Base-by-base conservation (phyloP, 2,113 vertebrate species). In the Dryoscopus gambensis region DNA sequence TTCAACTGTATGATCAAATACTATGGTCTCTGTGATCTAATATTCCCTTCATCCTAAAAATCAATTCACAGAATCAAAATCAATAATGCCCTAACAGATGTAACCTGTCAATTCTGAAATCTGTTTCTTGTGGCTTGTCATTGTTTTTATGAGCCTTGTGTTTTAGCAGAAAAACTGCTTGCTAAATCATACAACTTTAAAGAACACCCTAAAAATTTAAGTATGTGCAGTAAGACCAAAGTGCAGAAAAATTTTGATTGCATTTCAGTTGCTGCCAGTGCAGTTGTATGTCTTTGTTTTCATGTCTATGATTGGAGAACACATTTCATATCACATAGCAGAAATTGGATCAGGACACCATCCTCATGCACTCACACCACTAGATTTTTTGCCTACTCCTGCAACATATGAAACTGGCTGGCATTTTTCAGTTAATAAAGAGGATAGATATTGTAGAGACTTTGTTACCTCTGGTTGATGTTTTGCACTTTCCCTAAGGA, bases 41-140 rank as follows among this genome's bases (percentile, higher is more conserved):
- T 91, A 94, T 89, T 94, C 87, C 31, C 33, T 95, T 95, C 56
- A 76, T 95, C 84, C 44, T 84, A 75, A 71, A 70, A 92, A 86
- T 84, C 73, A 64, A 33, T 95, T 88, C 71, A 44, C 28, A 46
- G 62, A 84, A 83, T 92, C 71, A 27, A 55, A 74, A 65, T 74
- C 64, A 89, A n/a, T 37, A 83, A 47, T 59, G 42, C 52, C 52
- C 33, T 68, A 78, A 55, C 40, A 63, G 19, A 27, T 0, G 1
- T 78, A 94, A 30, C n/a, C 37, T 62, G 37, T 53, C 64, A 71
- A 1, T 60, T 96, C 40, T 90, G 80, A 89, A 93, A 68, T 59
- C 22, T 24, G 3, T 84, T 52, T 50, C 23, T 67, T 55, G 23
- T 47, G n/a, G 12, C 42, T 59, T 53, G 25, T 63, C 13, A 1